phyloP scores from a whole-genome alignment of 2,113 vertebrate genomes.

The Platysternon megacephalum region DNA sequence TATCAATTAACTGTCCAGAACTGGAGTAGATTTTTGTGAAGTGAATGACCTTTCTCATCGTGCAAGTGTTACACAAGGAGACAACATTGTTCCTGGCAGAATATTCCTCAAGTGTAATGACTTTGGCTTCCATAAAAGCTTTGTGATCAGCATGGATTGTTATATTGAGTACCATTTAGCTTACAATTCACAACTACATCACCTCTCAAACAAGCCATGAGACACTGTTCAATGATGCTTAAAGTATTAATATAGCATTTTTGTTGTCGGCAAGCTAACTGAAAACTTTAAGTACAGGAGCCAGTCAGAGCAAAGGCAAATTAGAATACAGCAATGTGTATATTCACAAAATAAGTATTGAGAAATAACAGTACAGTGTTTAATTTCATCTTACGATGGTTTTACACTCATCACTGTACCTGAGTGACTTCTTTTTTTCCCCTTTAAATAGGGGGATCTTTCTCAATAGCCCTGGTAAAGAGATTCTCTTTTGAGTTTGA shows the following conservation, averaged over 20 bases:
- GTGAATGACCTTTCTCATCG: background rate
- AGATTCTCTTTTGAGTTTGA: background rate
- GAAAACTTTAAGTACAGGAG: background rate
- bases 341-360: background rate
- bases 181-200: background rate
- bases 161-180: background rate
- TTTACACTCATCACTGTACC: background rate
- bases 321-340: background rate
- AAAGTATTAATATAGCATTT: background rate
- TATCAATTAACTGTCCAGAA: background rate
- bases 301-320: background rate
- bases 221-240: background rate
- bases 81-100: background rate
- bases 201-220: background rate
- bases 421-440: too few species aligned
- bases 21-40: background rate
- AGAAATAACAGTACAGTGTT: background rate
- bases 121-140: background rate
- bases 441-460: background rate
- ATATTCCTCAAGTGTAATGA: background rate
- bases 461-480: background rate
- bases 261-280: background rate
- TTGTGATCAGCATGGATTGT: background rate
- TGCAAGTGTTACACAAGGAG: background rate
- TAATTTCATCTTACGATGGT: background rate